phyloP scores from a whole-genome alignment of 2,113 vertebrate genomes.

The Ctenodactylus gundi region DNA sequence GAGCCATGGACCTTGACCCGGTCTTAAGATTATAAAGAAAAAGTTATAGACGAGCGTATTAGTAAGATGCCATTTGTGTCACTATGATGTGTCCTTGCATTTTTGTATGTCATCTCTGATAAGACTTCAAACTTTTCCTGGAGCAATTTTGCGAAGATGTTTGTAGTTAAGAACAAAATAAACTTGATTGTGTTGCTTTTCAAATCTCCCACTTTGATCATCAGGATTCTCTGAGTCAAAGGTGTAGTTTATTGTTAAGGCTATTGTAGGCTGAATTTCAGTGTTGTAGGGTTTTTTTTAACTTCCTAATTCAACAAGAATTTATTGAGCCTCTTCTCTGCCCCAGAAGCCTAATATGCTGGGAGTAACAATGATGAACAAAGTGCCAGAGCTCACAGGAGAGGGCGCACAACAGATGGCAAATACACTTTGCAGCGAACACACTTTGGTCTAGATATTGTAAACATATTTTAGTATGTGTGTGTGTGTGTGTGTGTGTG shows the following conservation, averaged over 20 bases:
- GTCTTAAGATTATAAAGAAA: too few species aligned
- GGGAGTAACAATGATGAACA: background rate
- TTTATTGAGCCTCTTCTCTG: background rate
- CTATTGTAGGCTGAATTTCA: background rate
- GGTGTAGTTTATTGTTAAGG: background rate
- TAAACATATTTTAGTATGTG: background rate
- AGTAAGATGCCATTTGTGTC: background rate
- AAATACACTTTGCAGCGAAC: background rate
- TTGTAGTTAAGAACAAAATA: background rate
- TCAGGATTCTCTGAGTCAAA: background rate
- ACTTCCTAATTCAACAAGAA: background rate
- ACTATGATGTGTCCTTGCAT: background rate
- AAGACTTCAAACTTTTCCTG: background rate
- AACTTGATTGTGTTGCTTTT: background rate
- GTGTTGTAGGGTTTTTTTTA: background rate
- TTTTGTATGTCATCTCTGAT: background rate
- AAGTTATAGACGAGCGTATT: too few species aligned
- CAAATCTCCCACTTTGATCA: accelerated
- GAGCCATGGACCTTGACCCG: background rate
- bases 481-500: background rate
- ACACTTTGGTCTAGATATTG: background rate
- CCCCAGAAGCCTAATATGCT: background rate
- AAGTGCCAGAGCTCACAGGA: background rate
- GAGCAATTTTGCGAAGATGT: background rate
- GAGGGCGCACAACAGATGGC: background rate